Evolutionary conservation across 2,797 vertebrate genomes (phyloP).

Genomic region (Epinephelus awoara): DNA sequence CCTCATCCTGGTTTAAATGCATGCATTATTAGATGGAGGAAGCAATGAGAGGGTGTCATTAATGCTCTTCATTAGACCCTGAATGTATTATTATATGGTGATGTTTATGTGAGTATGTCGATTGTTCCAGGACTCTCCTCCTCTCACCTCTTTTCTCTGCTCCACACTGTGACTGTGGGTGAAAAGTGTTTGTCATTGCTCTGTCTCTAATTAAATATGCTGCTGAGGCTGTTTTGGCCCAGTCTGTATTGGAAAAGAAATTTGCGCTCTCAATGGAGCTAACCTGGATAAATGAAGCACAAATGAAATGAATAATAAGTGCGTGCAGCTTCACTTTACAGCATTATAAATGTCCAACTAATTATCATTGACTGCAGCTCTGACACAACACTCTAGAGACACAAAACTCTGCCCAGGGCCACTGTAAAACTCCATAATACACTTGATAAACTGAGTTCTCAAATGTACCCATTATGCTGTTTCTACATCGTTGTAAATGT

Average conservation of each 20-base stretch:
- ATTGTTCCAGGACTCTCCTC: background rate
- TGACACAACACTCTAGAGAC: background rate
- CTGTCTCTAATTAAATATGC: constrained; percentile 3
- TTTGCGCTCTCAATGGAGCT: background rate
- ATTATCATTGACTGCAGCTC: constrained; percentile 1
- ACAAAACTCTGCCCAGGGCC: background rate
- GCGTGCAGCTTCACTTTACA: background rate
- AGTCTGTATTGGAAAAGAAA: constrained; percentile 7
- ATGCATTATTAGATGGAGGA: background rate
- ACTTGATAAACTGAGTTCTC: background rate
- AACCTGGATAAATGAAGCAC: constrained; percentile 27
- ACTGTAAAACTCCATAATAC: background rate
- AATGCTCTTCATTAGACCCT: background rate
- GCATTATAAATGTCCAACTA: background rate
- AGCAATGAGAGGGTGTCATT: background rate
- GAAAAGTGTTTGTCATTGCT: constrained; percentile 8
- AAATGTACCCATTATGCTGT: background rate
- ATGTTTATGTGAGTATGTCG: background rate
- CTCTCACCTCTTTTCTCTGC: background rate
- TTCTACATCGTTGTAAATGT: no score
- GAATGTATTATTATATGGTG: background rate
- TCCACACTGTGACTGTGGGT: background rate
- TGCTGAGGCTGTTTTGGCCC: background rate
- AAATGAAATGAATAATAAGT: constrained; percentile 1
- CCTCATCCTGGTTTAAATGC: background rate